A percentile compares a stretch with the other conserved stretches of the same genome.
These are phyloP conservation scores for Siniperca obscura DNA, from an alignment of 2,797 vertebrate genomes.

Conservation along the genomic window DNA sequence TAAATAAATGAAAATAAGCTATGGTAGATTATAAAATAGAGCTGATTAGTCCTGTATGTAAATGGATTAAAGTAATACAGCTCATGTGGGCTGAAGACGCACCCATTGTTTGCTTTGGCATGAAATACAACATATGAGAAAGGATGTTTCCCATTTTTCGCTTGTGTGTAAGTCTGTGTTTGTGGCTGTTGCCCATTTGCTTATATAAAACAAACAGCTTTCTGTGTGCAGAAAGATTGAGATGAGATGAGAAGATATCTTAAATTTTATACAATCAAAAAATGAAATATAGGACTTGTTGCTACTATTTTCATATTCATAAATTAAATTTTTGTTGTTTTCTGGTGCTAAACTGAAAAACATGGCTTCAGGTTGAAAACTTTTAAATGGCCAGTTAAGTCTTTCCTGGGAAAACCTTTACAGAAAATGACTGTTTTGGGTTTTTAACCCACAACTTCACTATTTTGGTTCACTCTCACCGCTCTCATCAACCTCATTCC, in stretches of 20 bases:
- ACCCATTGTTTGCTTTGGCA: conserved; percentile 17
- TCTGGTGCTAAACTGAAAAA: background rate
- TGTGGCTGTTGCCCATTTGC: background rate
- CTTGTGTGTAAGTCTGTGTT: background rate
- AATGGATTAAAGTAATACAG: conserved; percentile 41
- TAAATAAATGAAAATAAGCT: conserved; percentile 52
- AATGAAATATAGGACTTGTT: background rate
- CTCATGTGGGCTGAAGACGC: conserved; percentile 7
- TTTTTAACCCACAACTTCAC: background rate
- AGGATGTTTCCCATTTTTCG: background rate
- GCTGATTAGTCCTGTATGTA: conserved; percentile 32
- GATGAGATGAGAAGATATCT: background rate
- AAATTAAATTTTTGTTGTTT: background rate
- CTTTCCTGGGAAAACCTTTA: background rate
- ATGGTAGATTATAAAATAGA: conserved; percentile 28
- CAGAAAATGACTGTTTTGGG: background rate
- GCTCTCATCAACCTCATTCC: background rate
- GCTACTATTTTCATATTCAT: background rate
- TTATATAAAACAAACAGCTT: background rate
- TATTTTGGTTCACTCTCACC: background rate
- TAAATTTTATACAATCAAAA: background rate
- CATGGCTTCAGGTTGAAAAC: background rate
- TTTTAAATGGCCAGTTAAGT: background rate
- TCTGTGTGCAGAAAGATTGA: background rate
- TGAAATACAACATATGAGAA: background rate